Percentiles rank a stretch among this genome's conserved stretches.
phyloP scores from a whole-genome alignment of 2,888 invertebrate species.

The Xestia xanthographa region DNA sequence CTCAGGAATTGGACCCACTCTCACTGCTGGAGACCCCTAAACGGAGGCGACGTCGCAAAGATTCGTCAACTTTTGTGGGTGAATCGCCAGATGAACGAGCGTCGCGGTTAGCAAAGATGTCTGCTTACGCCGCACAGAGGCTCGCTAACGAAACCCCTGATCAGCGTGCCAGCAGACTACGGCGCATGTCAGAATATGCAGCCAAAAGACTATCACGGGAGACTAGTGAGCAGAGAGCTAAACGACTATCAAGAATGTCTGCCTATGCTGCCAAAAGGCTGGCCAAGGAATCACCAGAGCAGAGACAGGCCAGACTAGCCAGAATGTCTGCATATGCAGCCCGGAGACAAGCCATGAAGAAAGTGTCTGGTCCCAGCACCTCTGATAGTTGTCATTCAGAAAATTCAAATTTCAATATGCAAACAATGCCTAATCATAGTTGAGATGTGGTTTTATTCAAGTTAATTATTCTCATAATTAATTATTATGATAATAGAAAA shows the following conservation, averaged over 20 bases:
- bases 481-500: constrained; percentile 24
- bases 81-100: constrained; percentile 83
- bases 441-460: constrained; percentile 55
- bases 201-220: constrained; percentile 83
- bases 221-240: constrained; percentile 82
- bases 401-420: constrained; percentile 44
- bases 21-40: constrained; percentile 57
- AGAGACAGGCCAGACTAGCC: constrained; percentile 79
- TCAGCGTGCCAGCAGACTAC: constrained; percentile 81
- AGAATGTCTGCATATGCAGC: constrained; percentile 88
- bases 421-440: constrained; percentile 71
- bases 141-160: constrained; percentile 85
- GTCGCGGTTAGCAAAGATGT: constrained; percentile 84
- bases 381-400: constrained; percentile 40
- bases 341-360: constrained; percentile 82
- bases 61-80: constrained; percentile 67
- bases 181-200: constrained; percentile 87
- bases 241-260: constrained; percentile 85
- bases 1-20: constrained; percentile 75
- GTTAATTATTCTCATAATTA: constrained; percentile 34
- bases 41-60: constrained; percentile 71
- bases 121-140: constrained; percentile 86
- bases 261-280: constrained; percentile 85
- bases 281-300: constrained; percentile 85
- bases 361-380: constrained; percentile 54